Base-by-base conservation (phyloP, 2,888 invertebrate genomes). In the Deilephila porcellus region DNA sequence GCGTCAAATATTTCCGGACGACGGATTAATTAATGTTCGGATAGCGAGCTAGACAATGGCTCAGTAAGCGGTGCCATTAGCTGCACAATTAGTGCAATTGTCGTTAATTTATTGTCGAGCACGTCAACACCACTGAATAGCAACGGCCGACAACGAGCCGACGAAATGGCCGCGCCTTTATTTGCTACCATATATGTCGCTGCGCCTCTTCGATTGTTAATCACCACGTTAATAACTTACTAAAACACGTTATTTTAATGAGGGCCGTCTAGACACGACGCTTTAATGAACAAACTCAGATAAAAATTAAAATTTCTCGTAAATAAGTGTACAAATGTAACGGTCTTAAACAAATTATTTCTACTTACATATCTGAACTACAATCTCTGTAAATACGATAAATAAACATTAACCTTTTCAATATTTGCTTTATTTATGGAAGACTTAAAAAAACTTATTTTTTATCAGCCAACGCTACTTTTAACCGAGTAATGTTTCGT, bases 11-110 rank as follows among this genome's bases (percentile, higher is more conserved):
- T 87, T 88, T 89, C 89, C 87, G 85, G 86, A 87, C 86, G 83
- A 82, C 79, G 85, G 79, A 79, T 83, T 88, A 90, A 91, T 90
- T 86, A 89, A 89, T 86, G 88, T 81, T 87, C 84, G 85, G 85
- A 83, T 87, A 85, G 88, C 85, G 79, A 83, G 88, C 89, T 90
- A 91, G 91, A 92, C 92, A 93, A 91, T 90, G 91, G 90, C 88
- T 89, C 88, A 90, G 86, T 82, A 88, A 90, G 85, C 85, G 83
- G 82, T 85, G 83, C 90, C 90, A 91, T 92, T 93, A 92, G 88
- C 90, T 90, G 90, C 90, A 90, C 93, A 93, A 93, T 94, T 94
- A 93, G 90, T 91, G 91, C 93, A 93, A 93, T 93, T 93, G 93
- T 90, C 87, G 90, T 91, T 91, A 93, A 94, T 93, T 92, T 92